Conservation (phyloP, 2,113 vertebrate species). For the human (Homo sapiens) region DNA sequence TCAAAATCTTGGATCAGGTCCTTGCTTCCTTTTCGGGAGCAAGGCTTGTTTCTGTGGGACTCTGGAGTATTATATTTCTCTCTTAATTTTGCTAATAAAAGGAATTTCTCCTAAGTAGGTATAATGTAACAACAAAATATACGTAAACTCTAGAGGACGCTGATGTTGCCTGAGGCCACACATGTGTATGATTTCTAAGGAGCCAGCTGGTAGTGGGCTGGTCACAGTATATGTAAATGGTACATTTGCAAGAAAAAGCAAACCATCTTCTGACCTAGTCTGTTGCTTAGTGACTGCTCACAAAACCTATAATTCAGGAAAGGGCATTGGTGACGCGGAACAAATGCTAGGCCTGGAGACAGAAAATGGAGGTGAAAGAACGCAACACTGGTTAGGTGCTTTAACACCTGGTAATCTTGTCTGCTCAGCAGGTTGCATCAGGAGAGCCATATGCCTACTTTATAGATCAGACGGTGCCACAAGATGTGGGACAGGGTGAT, state of each 20-base stretch:
- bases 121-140: rapidly evolving
- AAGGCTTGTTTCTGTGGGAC: rapidly evolving
- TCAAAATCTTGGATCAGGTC: rapidly evolving
- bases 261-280: not conserved
- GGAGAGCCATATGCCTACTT: not conserved
- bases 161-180: not conserved
- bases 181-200: not conserved
- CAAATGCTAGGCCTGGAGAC: not conserved
- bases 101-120: not conserved
- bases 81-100: not conserved
- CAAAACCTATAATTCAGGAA: not conserved
- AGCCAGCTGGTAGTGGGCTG: not conserved
- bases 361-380: not conserved
- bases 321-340: not conserved
- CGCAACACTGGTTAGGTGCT: not conserved
- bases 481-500: not conserved
- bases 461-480: rapidly evolving
- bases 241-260: not conserved
- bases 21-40: not conserved
- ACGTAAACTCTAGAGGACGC: rapidly evolving
- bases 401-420: too few species aligned
- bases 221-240: not conserved
- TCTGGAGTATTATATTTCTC: not conserved
- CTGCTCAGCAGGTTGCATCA: not conserved
- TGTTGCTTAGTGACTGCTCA: constrained; percentile 38